Evolutionary conservation across 1,140 invertebrate genomes (phyloP), one percentile per base, ranked within the genome.

Genomic region (Diabrotica virgifera): DNA sequence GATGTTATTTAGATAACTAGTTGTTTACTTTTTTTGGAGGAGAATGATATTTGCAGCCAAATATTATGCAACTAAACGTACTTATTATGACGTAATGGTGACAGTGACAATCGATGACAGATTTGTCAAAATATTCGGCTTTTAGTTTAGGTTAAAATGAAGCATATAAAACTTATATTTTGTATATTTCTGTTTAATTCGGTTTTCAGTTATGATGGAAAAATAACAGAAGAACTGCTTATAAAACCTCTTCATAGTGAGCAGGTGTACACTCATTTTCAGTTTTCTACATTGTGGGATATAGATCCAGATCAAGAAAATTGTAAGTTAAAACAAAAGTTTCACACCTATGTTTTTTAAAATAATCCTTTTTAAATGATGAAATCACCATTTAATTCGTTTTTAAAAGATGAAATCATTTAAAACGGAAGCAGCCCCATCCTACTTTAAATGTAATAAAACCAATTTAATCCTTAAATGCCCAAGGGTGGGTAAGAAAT

Each of bases 201-300:
- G 7, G 60, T 62, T 12, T 12, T 62, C 13, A 10, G 51, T 24
- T 54, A 62, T 36, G 35, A 62, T 36, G 92, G 94, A 78, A 81
- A 77, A 52, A 93, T 91, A 76, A 82, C 87, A 64, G 93, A 96
- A 81, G 91, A 94, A 78, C 80, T 95, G 13, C 84, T 91, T 59
- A 80, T 96, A 12, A 92, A 91, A 76, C 90, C 91, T 0, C 78
- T 95, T 50, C 79, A 85, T 38, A 89, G 83, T 76, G 89, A 90
- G 66, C 88, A 92, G 82, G 81, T 95, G 55, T 91, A 94, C 76
- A 86, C 89, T 10, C 89, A 91, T 80, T 94, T 95, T 77, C 91
- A 94, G 79, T 96, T 95, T 80, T 89, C 88, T 38, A 93, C 90
- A 5, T 76, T 86, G 63, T 92, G 90, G 89, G 84, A 91, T 62